Conservation (phyloP, 2,797 vertebrate genomes). For the Pampus argenteus region DNA sequence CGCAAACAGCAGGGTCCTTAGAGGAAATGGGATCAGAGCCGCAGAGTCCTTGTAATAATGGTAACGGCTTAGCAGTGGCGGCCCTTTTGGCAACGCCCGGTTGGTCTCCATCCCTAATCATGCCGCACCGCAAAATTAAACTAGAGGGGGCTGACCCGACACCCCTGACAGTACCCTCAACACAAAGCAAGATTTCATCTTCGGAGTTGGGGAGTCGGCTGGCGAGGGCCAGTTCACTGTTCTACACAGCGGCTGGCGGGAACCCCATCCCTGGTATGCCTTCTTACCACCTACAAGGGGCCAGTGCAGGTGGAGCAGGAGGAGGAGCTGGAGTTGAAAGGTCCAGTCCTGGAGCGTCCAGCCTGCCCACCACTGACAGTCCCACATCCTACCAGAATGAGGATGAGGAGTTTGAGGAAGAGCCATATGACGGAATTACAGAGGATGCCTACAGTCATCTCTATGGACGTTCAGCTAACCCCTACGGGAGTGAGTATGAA, state of each 20-base stretch:
- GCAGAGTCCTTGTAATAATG: conserved; percentile 93
- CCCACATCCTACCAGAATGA: conserved; percentile 99
- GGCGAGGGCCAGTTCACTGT: conserved; percentile 73
- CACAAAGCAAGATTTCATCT: conserved; percentile 80
- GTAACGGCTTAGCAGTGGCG: conserved; percentile 72
- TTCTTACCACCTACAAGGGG: conserved; percentile 83
- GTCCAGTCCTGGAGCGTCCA: conserved; percentile 94
- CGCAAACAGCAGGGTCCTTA: conserved; percentile 91
- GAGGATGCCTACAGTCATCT: conserved; percentile 94
- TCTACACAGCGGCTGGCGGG: conserved; percentile 82
- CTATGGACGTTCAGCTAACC: conserved; percentile 90
- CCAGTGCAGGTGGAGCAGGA: conserved; percentile 65
- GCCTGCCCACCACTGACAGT: conserved; percentile 96
- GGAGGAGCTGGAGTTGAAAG: conserved; percentile 83
- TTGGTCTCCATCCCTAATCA: conserved; percentile 88
- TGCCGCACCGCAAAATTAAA: conserved; percentile 91
- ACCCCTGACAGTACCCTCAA: conserved; percentile 68
- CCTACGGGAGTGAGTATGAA: conserved; percentile 90
- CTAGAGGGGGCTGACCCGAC: conserved; percentile 89
- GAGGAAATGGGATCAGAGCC: conserved; percentile 95
- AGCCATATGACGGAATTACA: conserved; percentile 92
- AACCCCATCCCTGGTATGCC: conserved; percentile 87
- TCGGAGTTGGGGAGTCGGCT: conserved; percentile 76
- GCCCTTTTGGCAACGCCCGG: conserved; percentile 82
- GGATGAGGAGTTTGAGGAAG: conserved; percentile 97